Base-by-base conservation (phyloP, 2,888 invertebrate genomes). In the Noctua janthina region DNA sequence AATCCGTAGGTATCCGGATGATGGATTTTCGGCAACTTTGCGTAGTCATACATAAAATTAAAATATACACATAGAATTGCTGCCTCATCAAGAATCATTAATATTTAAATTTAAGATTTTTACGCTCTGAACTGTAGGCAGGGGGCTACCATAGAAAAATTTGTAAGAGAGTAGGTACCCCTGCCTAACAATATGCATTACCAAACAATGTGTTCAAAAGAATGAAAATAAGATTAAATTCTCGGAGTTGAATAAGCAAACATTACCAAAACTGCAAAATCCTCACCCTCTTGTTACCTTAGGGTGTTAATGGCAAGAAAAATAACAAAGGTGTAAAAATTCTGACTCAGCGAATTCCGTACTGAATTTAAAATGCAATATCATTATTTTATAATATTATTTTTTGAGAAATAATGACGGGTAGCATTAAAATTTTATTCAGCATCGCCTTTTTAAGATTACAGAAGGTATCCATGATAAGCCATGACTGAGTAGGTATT, bases 331-430 rank as follows among this genome's bases (percentile, higher is more conserved):
- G 43, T 82, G 83, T 51, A n/a, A 62, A 78, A 15, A 49, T n/a
- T 69, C 68, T 81, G 78, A 81, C 78, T 39, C 78, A 17, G 84
- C 78, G 15, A 64, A 54, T 84, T 78, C 54, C 17, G 78, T 39
- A 62, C 15, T 49, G 68, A 62, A 56, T 83, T 69, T 78, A 78
- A 83, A 69, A 81, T 83, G 84, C 84, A 69, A 69, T 6, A 49
- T 83, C 81, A 83, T 81, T 51, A 75, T 54, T 82, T 56, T 75
- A 51, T 3, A 35, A 51, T n/a, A 20, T 20, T 20, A 0, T 68
- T 54, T 76, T 83, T 51, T 35, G 6, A 46, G 51, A 49, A 2
- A 54, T 76, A 15, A 17, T 59, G 54, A 13, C 1, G n/a, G n/a
- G 15, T 43, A 81, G 35, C 11, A 51, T 51, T 35, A 15, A 62